Evolutionary conservation across 2,888 invertebrate species (phyloP), one percentile per base, ranked within the genome.

Genomic region (Apamea crenata): DNA sequence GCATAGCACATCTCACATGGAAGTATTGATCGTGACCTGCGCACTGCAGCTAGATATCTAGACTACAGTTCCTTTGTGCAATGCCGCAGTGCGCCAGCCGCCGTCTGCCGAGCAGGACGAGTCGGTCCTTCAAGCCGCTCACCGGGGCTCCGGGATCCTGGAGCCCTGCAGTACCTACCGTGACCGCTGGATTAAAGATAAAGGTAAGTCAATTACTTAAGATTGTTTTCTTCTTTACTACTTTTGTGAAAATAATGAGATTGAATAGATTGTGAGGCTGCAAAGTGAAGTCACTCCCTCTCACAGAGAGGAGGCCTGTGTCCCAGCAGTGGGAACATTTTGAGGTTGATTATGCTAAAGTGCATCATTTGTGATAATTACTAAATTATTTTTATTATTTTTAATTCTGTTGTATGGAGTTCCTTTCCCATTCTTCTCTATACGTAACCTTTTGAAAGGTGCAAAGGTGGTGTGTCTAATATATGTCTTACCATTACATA

Each of bases 1-100:
- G 68, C 29, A 68, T 68, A 40, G 36, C 16, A 73, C 32, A 74
- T 12, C 18, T 8, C 18, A 70, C 18, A 25, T 18, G 12, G 10
- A 18, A 18, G n/a, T 53, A 73, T 74, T 40, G 74, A 73, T 32
- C 29, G 44, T 74, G 76, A 76, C 76, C n/a, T 76, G 76, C 76
- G n/a, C n/a, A n/a, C n/a, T n/a, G 36, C 77, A 76, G 59, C 59
- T 76, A 36, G n/a, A 32, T 21, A 63, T 63, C 56, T 47, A 78
- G 63, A 66, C 66, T 59, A 59, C 21, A 59, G 6, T 36, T 56
- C 40, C 40, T 40, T 40, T 77, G 21, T 32, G 21, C 67, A 47
- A 10, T 25, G 47, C 47, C 47, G 47, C 69, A 78, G 69, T 78
- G 63, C 69, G 44, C 5, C 63, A 50, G 44, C 44, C 40, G 40